phyloP scores from a whole-genome alignment of 1,140 invertebrate species.

The Procambarus virginalis region DNA sequence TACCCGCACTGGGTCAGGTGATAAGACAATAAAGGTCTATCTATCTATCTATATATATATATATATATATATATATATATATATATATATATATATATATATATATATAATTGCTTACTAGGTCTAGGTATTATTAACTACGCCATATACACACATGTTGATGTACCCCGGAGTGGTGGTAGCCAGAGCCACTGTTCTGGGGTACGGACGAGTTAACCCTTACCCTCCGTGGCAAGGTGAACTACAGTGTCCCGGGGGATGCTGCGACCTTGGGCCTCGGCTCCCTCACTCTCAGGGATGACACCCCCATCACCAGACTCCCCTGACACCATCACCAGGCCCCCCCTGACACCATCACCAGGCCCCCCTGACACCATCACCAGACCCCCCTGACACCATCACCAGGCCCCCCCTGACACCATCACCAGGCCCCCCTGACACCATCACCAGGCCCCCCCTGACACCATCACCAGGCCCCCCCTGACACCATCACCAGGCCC shows the following conservation, averaged over 20 bases:
- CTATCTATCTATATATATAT: constrained; percentile 5
- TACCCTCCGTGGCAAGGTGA: neutral
- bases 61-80: constrained; percentile 5
- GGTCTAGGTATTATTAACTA: too few relatives aligned
- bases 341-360: neutral
- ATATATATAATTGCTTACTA: too few relatives aligned
- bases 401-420: neutral
- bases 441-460: neutral
- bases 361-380: neutral
- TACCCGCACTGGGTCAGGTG: too few relatives aligned
- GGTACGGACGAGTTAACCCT: neutral
- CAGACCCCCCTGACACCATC: neutral
- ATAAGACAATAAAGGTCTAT: too few relatives aligned
- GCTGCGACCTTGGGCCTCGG: neutral
- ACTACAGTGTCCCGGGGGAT: neutral
- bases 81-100: constrained; percentile 2
- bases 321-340: neutral
- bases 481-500: neutral
- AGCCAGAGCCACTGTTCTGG: neutral
- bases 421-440: neutral
- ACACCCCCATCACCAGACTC: neutral
- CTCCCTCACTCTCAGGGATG: neutral
- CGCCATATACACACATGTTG: too few relatives aligned
- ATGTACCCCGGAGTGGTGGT: neutral
- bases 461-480: neutral